Evolutionary conservation across 2,888 invertebrate species (phyloP).

Genomic region (Azorinus chamasolen): DNA sequence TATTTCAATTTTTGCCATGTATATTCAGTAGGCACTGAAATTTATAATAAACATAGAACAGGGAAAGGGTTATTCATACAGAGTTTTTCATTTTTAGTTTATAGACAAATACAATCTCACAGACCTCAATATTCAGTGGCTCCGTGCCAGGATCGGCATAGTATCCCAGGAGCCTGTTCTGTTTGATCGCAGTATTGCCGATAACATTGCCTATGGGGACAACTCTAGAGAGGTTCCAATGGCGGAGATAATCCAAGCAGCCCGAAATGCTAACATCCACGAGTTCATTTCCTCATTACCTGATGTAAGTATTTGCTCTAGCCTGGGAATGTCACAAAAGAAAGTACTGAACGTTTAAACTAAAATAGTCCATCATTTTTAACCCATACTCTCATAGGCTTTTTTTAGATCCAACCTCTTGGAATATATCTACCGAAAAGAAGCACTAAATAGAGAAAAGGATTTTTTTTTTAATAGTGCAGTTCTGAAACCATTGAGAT

Average conservation of each 20-base stretch:
- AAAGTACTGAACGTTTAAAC: background rate
- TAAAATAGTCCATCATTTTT: background rate
- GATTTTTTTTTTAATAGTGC: too few relatives aligned
- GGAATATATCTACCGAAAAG: too few relatives aligned
- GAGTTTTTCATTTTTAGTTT: constrained; percentile 52
- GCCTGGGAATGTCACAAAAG: too few relatives aligned
- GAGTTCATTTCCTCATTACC: constrained; percentile 93
- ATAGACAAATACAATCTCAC: constrained; percentile 88
- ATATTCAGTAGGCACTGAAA: too few relatives aligned
- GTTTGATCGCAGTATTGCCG: constrained; percentile 94
- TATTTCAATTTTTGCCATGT: too few relatives aligned
- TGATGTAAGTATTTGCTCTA: constrained; percentile 72
- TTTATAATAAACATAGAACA: too few relatives aligned
- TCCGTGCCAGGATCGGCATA: constrained; percentile 93
- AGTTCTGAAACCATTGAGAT: too few relatives aligned
- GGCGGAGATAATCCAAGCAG: constrained; percentile 91
- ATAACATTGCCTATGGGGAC: constrained; percentile 97
- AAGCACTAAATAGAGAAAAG: too few relatives aligned
- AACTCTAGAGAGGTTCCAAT: constrained; percentile 89
- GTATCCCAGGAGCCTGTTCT: constrained; percentile 97
- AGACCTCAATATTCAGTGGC: constrained; percentile 89
- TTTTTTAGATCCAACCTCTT: too few relatives aligned
- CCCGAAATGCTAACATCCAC: constrained; percentile 93
- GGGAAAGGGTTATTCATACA: background rate
- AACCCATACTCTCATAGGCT: too few relatives aligned